Evolutionary conservation across 1,140 invertebrate genomes (phyloP).

Genomic region (Aphelenchoides avenae): DNA sequence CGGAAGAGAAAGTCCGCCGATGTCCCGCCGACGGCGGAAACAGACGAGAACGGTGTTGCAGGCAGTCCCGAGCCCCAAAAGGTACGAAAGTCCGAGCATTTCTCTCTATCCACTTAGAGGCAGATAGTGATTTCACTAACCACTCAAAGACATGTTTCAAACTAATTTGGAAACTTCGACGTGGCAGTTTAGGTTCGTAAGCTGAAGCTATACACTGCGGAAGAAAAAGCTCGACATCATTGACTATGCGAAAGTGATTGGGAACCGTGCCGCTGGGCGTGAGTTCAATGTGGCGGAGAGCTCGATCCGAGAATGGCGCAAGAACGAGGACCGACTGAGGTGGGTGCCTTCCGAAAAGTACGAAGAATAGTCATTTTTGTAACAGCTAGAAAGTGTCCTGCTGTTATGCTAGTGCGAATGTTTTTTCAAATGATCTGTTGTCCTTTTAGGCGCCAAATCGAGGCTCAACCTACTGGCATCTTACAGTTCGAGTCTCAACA

Average conservation of each 20-base stretch:
- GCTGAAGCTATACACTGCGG: conserved; percentile 49
- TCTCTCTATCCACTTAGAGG: no score
- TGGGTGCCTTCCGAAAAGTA: no score
- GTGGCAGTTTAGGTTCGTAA: conserved; percentile 4
- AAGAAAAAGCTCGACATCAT: conserved; percentile 54
- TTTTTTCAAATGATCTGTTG: conserved; percentile 13
- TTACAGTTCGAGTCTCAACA: conserved; percentile 9
- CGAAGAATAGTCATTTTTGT: conserved; percentile 7
- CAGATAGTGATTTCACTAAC: no score
- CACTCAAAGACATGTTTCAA: no score
- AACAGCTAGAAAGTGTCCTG: not conserved
- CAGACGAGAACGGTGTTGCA: no score
- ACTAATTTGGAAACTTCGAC: no score
- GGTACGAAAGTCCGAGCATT: not conserved
- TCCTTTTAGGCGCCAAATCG: conserved; percentile 22
- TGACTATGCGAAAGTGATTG: conserved; percentile 56
- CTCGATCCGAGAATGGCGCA: conserved; percentile 52
- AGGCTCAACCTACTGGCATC: conserved; percentile 22
- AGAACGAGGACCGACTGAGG: conserved; percentile 52
- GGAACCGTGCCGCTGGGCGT: conserved; percentile 52
- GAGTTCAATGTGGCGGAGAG: conserved; percentile 56
- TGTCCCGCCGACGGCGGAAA: no score
- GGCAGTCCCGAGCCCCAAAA: no score
- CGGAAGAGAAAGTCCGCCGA: no score
- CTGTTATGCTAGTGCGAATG: conserved; percentile 13